Evolutionary conservation across 2,797 vertebrate species (phyloP), one percentile per base, ranked within the genome.

Genomic region (Myotis findleyi): DNA sequence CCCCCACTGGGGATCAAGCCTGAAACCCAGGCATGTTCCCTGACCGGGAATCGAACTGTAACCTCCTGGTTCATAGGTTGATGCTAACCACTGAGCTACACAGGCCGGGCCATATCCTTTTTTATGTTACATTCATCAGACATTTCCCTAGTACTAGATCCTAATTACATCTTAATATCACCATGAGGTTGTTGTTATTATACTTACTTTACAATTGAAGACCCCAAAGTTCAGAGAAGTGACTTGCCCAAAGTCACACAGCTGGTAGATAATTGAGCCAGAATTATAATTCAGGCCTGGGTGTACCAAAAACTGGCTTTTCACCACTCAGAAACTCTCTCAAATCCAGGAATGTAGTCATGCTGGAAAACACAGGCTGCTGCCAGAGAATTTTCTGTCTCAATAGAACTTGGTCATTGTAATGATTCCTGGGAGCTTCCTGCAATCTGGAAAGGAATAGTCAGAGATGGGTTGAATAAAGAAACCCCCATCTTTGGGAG

Each of bases 201-300:
- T 49, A 94, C 72, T 84, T 66, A 71, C n/a, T 76, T 91, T 81
- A 85, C 16, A 55, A 21, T 80, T 77, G 38, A 62, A 72, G 27
- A 41, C 38, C 79, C 4, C 14, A 2, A 95, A 91, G 7, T 90
- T 91, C 82, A 91, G 82, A 77, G 47, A 77, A 16, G 36, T 41
- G 7, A 68, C 16, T 41, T 86, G 27, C 33, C 88, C 75, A 73
- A 66, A 86, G 49, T 68, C 73, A 77, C 47, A 92, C 5, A 21
- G 69, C 69, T 33, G 13, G 7, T 25, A 49, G 51, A 2, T 75
- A 84, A 71, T 6, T 57, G 33, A 93, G 20, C 27, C 12, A 57
- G 55, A 82, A 49, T 33, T 55, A 33, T 49, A 93, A 86, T 27
- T 55, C 77, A 77, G 57, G 10, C 17, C 14, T n/a, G 6, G 5